These are phyloP conservation scores for Chromobotia macracanthus DNA, from an alignment of 2,797 vertebrate species.

Conservation along the genomic window DNA sequence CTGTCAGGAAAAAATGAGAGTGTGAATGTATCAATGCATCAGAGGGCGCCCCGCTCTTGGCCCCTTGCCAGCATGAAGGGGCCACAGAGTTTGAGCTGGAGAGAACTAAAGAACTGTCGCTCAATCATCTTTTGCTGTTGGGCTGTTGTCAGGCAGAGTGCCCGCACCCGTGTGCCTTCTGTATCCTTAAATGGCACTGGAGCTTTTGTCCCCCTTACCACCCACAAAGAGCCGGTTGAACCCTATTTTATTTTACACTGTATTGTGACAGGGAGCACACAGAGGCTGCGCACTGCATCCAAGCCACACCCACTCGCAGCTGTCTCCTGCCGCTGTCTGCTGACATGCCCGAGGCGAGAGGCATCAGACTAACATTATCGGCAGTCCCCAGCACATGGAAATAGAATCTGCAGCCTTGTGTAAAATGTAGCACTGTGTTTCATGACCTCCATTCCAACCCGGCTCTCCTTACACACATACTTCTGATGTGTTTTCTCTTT, in stretches of 20 bases:
- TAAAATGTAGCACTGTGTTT: conserved; percentile 24
- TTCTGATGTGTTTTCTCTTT: conserved; percentile 4
- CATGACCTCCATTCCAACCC: background rate
- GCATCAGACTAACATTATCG: conserved; percentile 19
- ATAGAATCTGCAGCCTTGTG: conserved; percentile 8
- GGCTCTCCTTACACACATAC: background rate
- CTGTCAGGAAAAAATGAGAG: conserved; percentile 27
- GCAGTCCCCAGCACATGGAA: conserved; percentile 2
- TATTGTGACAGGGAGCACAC: conserved; percentile 11
- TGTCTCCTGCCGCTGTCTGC: conserved; percentile 14
- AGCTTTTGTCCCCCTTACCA: conserved; percentile 4
- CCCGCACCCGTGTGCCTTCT: background rate
- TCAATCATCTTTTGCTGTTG: conserved; percentile 12
- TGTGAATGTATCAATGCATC: conserved; percentile 20
- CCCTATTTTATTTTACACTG: background rate
- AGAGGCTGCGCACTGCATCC: background rate
- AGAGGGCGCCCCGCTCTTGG: conserved; percentile 15
- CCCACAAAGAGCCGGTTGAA: background rate
- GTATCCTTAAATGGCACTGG: background rate
- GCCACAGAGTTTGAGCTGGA: conserved; percentile 36
- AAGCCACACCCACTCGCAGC: background rate
- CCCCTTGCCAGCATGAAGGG: conserved; percentile 21
- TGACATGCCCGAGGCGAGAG: background rate
- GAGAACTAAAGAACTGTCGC: background rate
- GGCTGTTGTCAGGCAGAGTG: conserved; percentile 19